Base-by-base conservation (phyloP, 2,113 vertebrate genomes). In the Triplophysa siluroides region DNA sequence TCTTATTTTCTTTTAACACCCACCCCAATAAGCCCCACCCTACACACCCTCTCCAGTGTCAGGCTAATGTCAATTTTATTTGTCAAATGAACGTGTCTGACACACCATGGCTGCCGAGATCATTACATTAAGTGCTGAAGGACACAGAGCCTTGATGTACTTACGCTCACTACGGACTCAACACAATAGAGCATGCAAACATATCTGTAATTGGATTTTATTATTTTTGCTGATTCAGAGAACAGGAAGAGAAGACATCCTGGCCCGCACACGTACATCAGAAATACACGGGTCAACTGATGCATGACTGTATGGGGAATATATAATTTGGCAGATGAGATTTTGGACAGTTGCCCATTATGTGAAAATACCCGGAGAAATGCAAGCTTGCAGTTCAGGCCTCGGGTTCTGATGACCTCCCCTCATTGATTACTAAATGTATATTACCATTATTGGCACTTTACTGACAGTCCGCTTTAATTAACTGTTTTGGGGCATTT, bases 81-180 rank as follows among this genome's bases (percentile, higher is more conserved):
- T 83, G 83, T 83, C 81, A 81, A 69, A 74, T 26, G 58, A 81
- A 83, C 77, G 80, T 80, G 70, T 67, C 75, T 84, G 80, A 82
- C 72, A 81, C 77, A 66, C 56, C 43, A 64, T 67, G 74, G 62
- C 41, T 73, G 67, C 24, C 41, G 38, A 71, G 75, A 84, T 78
- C 78, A 81, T 83, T 79, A 83, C 66, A 21, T 50, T 47, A 76
- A 70, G 78, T 67, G 71, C 74, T 76, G 70, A 38, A 77, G 65
- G 68, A 81, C 58, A 63, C 54, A 70, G 73, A 58, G 23, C 52
- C 63, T 50, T 70, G 65, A 33, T 50, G 41, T 63, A 68, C 72
- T 29, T 38, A 66, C 62, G 29, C 33, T 33, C 76, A 62, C 64
- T 21, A 47, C 16, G 76, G 58, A 65, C 47, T 68, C 33, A 61